Evolutionary conservation across 2,888 invertebrate genomes (phyloP).

Genomic region (Protonemura montana): DNA sequence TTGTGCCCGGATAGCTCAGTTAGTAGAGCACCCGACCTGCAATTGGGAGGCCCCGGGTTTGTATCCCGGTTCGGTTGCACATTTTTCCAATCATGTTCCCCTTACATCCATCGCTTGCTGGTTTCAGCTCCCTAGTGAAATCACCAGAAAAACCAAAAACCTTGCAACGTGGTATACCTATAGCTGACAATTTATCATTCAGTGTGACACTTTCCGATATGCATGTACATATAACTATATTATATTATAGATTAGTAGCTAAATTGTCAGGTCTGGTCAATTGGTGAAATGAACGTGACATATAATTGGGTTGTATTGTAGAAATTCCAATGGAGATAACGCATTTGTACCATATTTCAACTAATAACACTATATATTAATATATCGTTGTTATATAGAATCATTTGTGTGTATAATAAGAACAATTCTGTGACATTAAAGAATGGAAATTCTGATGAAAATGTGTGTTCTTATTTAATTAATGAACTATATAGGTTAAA

Average conservation of each 20-base stretch:
- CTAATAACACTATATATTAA: background rate
- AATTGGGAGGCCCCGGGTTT: no score
- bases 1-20: no score
- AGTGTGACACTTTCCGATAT: background rate
- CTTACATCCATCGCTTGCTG: no score
- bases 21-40: no score
- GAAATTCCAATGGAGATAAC: background rate
- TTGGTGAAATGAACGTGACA: background rate
- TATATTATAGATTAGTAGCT: background rate
- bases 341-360: conserved; percentile 7
- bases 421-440: background rate
- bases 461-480: background rate
- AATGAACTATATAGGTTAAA: background rate
- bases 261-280: background rate
- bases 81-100: no score
- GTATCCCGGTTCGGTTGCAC: no score
- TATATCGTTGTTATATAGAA: conserved; percentile 12
- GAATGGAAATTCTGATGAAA: background rate
- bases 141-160: no score
- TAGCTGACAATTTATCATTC: background rate
- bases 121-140: no score
- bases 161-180: no score
- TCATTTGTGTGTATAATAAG: background rate
- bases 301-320: background rate
- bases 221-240: background rate